Base-by-base conservation (phyloP, 2,797 vertebrate genomes). In the Syndactyla subalaris region DNA sequence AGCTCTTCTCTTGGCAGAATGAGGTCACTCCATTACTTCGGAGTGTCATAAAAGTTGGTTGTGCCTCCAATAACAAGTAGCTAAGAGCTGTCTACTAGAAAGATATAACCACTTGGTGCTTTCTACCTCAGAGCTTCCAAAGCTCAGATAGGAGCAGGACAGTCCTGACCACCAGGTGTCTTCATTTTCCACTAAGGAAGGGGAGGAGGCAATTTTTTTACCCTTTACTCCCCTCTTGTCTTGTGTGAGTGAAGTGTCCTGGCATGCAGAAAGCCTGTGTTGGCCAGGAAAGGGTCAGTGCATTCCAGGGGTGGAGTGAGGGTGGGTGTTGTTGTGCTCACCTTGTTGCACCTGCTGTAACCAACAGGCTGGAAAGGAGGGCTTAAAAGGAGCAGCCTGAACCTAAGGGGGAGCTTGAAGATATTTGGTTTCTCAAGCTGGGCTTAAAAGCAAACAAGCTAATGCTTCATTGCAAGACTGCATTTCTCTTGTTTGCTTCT, bases 361-460 rank as follows among this genome's bases (percentile, higher is more conserved):
- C 26, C 9, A 58, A 2, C 12, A 51, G 49, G 13, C 49, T 85
- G 52, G 59, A 24, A 87, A 88, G 39, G 38, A 76, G 18, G 18
- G 19, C 34, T 85, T 73, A 54, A 94, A 85, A 92, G 59, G 32
- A 57, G 21, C 6, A 32, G 89, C 43, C 6, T 61, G 54, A 29
- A 17, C 3, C 3, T 29, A 15, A 9, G 4, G 19, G 12, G 10
- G 15, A 38, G 1, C 0, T 0, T 32, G 21, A 59, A 38, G 13
- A 2, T 24, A 4, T 12, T 3, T 89, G 26, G 5, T 61, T 91
- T 79, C 26, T 61, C 4, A n/a, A 36, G 5, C 4, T 80, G 39
- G 34, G n/a, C 2, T 61, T 71, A 18, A 54, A 49, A 49, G 26
- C 0, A 43, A 49, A 2, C 0, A 10, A 19, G 27, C 17, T 71